Conservation (phyloP, 2,888 invertebrate species). For the Synergus itoensis region DNA sequence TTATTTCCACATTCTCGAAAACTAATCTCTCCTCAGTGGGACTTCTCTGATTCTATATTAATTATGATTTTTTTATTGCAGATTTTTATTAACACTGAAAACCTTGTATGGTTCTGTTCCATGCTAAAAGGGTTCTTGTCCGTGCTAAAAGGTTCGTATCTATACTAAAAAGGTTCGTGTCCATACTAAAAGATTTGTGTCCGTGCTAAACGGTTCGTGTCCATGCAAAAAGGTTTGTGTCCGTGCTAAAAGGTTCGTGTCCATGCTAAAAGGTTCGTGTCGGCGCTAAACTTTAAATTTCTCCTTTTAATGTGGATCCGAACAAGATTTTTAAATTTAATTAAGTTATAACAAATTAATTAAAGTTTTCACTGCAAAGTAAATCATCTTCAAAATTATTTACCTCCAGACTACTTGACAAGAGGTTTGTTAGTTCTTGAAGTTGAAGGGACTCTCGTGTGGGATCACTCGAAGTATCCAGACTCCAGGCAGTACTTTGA, state of each 20-base stretch:
- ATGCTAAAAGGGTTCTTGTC: not conserved
- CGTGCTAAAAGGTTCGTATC: not conserved
- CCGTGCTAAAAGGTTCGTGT: not conserved
- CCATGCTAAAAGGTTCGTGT: not conserved
- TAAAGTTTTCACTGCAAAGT: not conserved
- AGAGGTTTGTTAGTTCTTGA: not conserved
- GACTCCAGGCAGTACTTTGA: constrained; percentile 65
- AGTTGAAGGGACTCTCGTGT: constrained; percentile 19
- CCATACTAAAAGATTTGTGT: not conserved
- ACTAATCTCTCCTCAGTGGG: not conserved
- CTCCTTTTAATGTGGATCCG: no score
- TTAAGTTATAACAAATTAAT: not conserved
- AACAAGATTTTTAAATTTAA: not conserved
- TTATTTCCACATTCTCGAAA: not conserved
- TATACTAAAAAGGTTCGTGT: no score
- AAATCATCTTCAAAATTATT: not conserved
- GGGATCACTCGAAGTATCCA: constrained; percentile 58
- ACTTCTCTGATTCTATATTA: not conserved
- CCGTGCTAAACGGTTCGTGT: not conserved
- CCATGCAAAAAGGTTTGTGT: not conserved
- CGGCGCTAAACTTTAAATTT: not conserved
- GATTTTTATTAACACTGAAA: not conserved
- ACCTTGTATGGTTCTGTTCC: not conserved
- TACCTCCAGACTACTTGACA: not conserved
- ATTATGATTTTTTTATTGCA: not conserved